phyloP scores from a whole-genome alignment of 2,888 invertebrate species.

The Mythimna ferrago region DNA sequence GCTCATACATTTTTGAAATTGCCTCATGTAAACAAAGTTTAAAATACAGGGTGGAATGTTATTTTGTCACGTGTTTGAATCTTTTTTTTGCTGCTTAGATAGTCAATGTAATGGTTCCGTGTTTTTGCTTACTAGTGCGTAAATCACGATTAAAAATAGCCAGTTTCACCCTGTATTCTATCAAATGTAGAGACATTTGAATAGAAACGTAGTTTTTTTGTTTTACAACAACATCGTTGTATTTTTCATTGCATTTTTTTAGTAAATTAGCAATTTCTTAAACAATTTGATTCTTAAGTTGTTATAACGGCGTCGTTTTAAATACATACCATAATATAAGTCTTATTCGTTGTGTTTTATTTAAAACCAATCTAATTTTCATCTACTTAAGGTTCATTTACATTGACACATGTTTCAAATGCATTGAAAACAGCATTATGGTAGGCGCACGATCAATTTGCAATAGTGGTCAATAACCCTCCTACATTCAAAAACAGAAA shows the following conservation, averaged over 20 bases:
- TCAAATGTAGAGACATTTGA: constrained; percentile 10
- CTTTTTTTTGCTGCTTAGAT: constrained; percentile 1
- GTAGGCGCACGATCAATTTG: too few species aligned
- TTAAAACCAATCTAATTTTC: constrained; percentile 12
- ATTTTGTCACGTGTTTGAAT: not conserved
- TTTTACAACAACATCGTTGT: constrained; percentile 24
- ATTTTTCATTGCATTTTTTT: constrained; percentile 54
- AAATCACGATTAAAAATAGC: not conserved
- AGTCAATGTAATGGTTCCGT: not conserved
- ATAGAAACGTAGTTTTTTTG: not conserved
- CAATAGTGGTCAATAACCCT: too few species aligned
- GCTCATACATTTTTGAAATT: constrained; percentile 32
- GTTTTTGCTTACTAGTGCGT: not conserved
- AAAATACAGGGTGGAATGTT: constrained; percentile 16
- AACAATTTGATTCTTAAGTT: constrained; percentile 26
- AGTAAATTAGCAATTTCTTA: constrained; percentile 25
- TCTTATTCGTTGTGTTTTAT: constrained; percentile 51
- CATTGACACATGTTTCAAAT: not conserved
- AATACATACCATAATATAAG: constrained; percentile 64
- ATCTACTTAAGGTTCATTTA: not conserved
- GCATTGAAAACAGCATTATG: not conserved
- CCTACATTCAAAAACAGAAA: too few species aligned
- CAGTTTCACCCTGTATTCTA: constrained; percentile 1
- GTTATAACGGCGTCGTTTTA: constrained; percentile 36
- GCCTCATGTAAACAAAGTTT: constrained; percentile 11